Evolutionary conservation across 1,140 invertebrate species (phyloP).

Genomic region (Papilio aristodemus): DNA sequence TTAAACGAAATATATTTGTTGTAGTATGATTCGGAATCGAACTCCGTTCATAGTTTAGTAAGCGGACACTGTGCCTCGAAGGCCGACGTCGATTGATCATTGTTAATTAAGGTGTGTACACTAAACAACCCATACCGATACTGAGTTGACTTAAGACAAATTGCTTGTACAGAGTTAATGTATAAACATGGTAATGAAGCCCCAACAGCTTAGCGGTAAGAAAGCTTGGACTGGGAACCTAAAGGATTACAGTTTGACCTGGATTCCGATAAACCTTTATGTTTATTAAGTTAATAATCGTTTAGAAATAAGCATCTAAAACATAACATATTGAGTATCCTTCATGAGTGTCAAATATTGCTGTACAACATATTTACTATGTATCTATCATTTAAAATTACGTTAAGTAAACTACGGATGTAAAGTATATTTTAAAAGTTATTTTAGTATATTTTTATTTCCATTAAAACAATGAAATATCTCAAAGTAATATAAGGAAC

Average conservation of each 20-base stretch:
- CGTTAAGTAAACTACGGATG: too few species aligned
- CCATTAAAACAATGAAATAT: too few species aligned
- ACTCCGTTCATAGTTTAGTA: not conserved
- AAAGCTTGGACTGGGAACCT: not conserved
- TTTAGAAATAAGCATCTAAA: too few species aligned
- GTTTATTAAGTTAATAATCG: too few species aligned
- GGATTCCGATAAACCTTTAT: not conserved
- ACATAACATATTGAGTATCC: too few species aligned
- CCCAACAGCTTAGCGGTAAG: not conserved
- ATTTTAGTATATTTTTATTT: too few species aligned
- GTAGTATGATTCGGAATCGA: not conserved
- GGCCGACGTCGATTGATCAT: constrained; percentile 14
- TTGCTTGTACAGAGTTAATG: constrained; percentile 3
- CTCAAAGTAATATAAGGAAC: too few species aligned
- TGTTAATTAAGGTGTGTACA: constrained; percentile 9
- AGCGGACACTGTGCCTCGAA: not conserved
- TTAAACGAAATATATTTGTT: too few species aligned
- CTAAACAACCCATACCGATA: not conserved
- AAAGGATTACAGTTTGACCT: not conserved
- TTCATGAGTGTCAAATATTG: too few species aligned
- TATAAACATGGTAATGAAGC: constrained; percentile 18
- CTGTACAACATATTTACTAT: too few species aligned
- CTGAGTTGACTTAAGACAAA: constrained; percentile 13
- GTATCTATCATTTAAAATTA: too few species aligned
- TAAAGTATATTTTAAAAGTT: too few species aligned